Evolutionary conservation across 2,797 vertebrate genomes (phyloP).

Genomic region (Cyprinodon diabolis): DNA sequence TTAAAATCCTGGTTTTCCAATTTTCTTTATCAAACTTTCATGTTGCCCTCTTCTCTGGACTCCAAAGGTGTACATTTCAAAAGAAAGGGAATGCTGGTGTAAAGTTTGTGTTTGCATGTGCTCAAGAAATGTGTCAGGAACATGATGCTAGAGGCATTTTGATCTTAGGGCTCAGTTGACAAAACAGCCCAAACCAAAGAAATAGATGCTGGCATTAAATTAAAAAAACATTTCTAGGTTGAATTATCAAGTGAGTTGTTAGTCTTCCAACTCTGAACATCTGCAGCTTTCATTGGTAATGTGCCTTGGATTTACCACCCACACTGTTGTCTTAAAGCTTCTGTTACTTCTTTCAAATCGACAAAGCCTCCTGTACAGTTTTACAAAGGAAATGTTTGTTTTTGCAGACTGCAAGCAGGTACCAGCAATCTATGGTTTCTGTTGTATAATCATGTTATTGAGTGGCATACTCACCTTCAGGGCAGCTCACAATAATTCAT

Average conservation of each 20-base stretch:
- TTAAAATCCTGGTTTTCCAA: not conserved
- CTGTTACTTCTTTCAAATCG: conserved; percentile 39
- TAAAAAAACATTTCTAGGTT: not conserved
- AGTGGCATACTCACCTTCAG: conserved; percentile 63
- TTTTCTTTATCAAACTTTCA: not conserved
- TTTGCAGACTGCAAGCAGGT: conserved; percentile 44
- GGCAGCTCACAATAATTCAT: conserved; percentile 52
- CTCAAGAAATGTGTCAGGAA: not conserved
- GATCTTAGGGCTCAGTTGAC: not conserved
- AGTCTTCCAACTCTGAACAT: not conserved
- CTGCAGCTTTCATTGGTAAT: conserved; percentile 2
- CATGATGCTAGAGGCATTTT: not conserved
- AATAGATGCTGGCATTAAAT: not conserved
- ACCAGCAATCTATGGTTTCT: conserved; percentile 48
- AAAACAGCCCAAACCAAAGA: conserved; percentile 14
- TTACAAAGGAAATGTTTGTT: conserved; percentile 58
- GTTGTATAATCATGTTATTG: conserved; percentile 65
- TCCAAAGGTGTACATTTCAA: not conserved
- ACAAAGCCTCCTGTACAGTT: conserved; percentile 35
- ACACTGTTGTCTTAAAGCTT: conserved; percentile 31
- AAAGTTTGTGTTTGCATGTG: not conserved
- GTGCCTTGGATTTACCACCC: conserved; percentile 32
- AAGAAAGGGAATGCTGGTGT: not conserved
- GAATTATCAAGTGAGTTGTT: not conserved
- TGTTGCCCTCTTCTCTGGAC: not conserved